Conservation (phyloP, 2,113 vertebrate species). For the Sturnus vulgaris region DNA sequence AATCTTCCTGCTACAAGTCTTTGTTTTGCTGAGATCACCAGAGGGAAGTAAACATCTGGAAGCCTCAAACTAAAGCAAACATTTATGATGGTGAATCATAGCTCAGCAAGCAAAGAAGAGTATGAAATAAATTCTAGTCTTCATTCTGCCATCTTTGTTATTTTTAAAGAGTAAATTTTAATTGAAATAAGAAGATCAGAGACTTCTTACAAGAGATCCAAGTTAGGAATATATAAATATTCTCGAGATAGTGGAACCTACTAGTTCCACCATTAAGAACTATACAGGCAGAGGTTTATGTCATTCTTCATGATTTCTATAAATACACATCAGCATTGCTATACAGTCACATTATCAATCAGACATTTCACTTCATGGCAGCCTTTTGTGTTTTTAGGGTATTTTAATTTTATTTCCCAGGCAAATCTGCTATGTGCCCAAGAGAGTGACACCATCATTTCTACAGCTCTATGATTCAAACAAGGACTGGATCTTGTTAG, state of each 20-base stretch:
- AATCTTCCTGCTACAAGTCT: neutral
- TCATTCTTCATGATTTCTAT: neutral
- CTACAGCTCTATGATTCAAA: neutral
- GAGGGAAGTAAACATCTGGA: neutral
- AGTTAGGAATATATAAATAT: neutral
- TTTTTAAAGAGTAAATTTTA: neutral
- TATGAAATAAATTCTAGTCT: neutral
- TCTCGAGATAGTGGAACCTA: neutral
- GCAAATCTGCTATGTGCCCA: neutral
- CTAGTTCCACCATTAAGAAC: neutral
- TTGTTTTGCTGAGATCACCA: neutral
- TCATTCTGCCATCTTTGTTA: neutral
- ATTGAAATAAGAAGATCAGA: slow-evolving; percentile 3
- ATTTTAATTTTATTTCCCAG: neutral
- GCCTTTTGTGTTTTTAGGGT: neutral
- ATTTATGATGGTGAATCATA: neutral
- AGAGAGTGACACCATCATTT: neutral
- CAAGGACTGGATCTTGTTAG: neutral
- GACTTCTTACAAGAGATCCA: neutral
- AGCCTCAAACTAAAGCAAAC: neutral
- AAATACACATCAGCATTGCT: neutral
- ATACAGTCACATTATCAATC: neutral
- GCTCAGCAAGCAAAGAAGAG: neutral
- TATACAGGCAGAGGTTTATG: neutral
- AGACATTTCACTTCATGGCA: neutral